Evolutionary conservation across 2,113 vertebrate genomes (phyloP), one percentile per base, ranked within the genome.

Genomic region (Varanus komodoensis): DNA sequence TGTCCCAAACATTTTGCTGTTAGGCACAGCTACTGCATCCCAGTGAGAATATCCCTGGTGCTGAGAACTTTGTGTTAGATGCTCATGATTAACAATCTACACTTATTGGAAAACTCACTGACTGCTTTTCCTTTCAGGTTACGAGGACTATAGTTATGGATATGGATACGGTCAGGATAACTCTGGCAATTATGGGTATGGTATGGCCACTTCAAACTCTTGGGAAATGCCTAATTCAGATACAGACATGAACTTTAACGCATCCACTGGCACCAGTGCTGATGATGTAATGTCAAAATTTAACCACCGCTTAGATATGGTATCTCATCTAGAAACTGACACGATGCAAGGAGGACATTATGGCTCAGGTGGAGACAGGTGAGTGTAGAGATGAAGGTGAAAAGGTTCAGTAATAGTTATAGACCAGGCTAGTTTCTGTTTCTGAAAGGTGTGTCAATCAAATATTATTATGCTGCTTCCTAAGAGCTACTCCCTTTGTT

Each of bases 271-370:
- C 7, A 88, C 97, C 52, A 97, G 96, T 69, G 97, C 98, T 0
- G 98, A 98, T 81, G 97, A 97, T 32, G 97, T 98, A 83, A 97
- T 98, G 64, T 97, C 97, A 48, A 99, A 99, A 95, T 98, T 99
- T 94, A 99, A 98, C 97, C 98, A 98, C 88, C 98, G 98, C 14
- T 95, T 99, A 92, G 98, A 98, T 93, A 97, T 98, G 98, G 97
- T 97, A 87, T 96, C 98, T 0, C 97, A 95, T 90, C 86, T 95
- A 95, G 97, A 97, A 1, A 27, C 93, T 4, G 96, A 97, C 14
- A n/a, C 94, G 27, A 92, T 96, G 91, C 97, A 91, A 64, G 96
- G 96, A 69, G 94, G 95, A 3, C 73, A 94, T 92, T 97, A 97
- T 8, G 19, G 96, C 80, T 93, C 96, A 19, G 95, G 95, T 6